Evolutionary conservation across 1,140 invertebrate species (phyloP).

Genomic region (Harpegnathos saltator): DNA sequence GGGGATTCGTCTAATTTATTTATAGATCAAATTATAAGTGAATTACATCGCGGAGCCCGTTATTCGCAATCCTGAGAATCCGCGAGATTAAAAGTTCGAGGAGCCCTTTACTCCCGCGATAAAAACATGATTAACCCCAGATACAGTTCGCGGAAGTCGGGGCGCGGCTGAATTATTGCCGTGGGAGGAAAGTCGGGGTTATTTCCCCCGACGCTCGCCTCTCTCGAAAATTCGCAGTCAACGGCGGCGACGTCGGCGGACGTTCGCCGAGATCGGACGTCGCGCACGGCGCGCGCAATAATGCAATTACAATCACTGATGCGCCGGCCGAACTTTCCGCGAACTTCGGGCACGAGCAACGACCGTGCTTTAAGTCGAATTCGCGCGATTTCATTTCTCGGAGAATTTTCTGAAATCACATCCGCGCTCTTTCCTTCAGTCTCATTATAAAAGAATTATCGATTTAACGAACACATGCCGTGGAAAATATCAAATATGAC

Average conservation of each 20-base stretch:
- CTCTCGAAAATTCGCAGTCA: conserved; percentile 29
- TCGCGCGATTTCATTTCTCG: conserved; percentile 16
- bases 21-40: conserved; percentile 15
- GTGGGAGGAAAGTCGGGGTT: conserved; percentile 34
- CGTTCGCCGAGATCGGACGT: conserved; percentile 27
- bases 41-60: conserved; percentile 22
- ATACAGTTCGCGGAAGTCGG: conserved; percentile 56
- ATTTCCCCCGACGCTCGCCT: conserved; percentile 26
- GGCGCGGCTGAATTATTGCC: conserved; percentile 48
- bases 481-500: not conserved
- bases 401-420: conserved; percentile 2
- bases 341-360: conserved; percentile 25
- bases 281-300: conserved; percentile 26
- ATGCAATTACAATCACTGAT: conserved; percentile 47
- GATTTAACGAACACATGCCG: not conserved
- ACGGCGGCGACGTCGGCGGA: conserved; percentile 18
- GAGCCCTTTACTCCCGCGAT: not conserved
- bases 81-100: conserved; percentile 46
- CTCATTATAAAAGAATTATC: not conserved
- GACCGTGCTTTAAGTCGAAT: conserved; percentile 14
- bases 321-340: conserved; percentile 36
- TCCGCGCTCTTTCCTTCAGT: not conserved
- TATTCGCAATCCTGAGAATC: conserved; percentile 24
- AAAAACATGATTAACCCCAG: conserved; percentile 53
- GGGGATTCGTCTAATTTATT: conserved; percentile 34